Percentiles rank a stretch among this genome's conserved stretches.
phyloP scores from a whole-genome alignment of 2,797 vertebrate species.

The Falco biarmicus region DNA sequence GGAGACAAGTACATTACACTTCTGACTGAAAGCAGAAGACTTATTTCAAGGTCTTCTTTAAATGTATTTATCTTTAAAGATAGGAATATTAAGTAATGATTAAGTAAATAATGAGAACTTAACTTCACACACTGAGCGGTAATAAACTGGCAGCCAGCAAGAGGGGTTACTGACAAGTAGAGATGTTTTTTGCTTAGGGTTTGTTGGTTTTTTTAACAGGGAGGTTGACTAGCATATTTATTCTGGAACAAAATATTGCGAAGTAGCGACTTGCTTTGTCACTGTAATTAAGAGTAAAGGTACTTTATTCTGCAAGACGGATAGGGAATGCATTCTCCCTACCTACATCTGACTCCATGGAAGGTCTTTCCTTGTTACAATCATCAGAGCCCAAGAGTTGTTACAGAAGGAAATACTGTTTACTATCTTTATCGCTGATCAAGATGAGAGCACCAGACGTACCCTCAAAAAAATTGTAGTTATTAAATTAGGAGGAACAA shows the following conservation, averaged over 20 bases:
- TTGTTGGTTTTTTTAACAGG: not conserved
- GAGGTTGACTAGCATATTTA: accelerated
- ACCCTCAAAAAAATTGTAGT: not conserved
- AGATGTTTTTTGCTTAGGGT: not conserved
- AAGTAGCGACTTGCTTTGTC: not conserved
- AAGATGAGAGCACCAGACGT: not conserved
- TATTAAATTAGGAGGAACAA: not conserved
- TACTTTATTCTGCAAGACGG: not conserved
- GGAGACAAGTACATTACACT: not conserved
- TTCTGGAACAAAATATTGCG: not conserved
- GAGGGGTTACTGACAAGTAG: not conserved
- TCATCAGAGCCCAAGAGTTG: accelerated
- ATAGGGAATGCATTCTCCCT: not conserved
- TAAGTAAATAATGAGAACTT: slow-evolving; percentile 12
- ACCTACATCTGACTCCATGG: not conserved
- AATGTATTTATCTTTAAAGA: slow-evolving; percentile 5
- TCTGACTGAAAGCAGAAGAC: not conserved
- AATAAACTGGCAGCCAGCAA: not conserved
- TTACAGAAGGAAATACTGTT: not conserved
- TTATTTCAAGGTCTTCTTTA: slow-evolving; percentile 24
- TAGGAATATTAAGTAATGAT: not conserved
- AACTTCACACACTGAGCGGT: not conserved
- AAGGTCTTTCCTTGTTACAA: not conserved
- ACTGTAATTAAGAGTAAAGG: not conserved
- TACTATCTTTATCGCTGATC: not conserved